A percentile compares a stretch with the other conserved stretches of the same genome.
These are phyloP conservation scores for Noturus placidus DNA, from an alignment of 2,113 vertebrate genomes.

Conservation along the genomic window DNA sequence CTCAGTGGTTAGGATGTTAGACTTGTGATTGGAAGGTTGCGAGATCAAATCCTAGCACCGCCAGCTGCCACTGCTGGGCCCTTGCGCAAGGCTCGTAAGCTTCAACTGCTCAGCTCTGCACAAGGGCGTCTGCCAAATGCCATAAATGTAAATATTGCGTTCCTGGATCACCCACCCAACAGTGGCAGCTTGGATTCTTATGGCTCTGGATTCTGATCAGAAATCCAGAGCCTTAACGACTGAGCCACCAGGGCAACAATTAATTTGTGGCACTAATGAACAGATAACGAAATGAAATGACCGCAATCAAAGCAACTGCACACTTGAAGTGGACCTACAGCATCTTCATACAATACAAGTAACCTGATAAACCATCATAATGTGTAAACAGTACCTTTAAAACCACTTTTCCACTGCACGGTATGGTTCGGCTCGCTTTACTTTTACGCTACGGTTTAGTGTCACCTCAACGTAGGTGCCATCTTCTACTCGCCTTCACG, in stretches of 20 bases:
- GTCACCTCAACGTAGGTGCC: too few relatives aligned
- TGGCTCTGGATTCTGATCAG: background rate
- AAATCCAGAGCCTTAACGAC: background rate
- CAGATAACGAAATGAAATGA: background rate
- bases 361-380: background rate
- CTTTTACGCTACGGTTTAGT: too few relatives aligned
- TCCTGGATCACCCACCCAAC: background rate
- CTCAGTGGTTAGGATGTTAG: too few relatives aligned
- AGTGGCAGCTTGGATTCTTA: background rate
- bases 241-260: background rate
- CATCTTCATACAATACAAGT: background rate
- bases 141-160: background rate
- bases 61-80: too few relatives aligned
- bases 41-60: too few relatives aligned
- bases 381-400: background rate
- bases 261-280: background rate
- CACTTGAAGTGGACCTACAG: background rate
- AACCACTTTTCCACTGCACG: too few relatives aligned
- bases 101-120: too few relatives aligned
- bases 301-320: background rate
- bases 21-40: too few relatives aligned
- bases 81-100: too few relatives aligned
- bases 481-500: too few relatives aligned
- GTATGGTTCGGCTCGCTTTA: too few relatives aligned
- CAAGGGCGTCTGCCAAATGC: too few relatives aligned